These are phyloP conservation scores for Chrysopilus asiliformis DNA, from an alignment of 2,888 invertebrate species.

Conservation along the genomic window DNA sequence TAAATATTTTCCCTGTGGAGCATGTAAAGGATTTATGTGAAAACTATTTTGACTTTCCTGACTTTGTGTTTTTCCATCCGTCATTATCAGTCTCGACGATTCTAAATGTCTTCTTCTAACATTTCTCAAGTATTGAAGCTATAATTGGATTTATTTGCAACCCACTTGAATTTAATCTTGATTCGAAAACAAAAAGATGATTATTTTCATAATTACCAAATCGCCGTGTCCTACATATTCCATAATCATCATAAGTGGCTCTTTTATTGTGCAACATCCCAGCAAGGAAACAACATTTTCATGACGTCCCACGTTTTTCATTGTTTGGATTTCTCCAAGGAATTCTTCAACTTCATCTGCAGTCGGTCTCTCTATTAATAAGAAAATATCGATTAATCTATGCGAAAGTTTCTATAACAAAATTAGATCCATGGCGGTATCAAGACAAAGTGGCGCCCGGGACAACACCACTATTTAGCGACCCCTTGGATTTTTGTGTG, in stretches of 20 bases:
- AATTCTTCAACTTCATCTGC: conserved; percentile 54
- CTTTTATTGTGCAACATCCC: conserved; percentile 56
- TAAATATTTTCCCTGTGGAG: conserved; percentile 24
- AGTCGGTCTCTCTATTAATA: conserved; percentile 39
- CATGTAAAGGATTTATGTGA: conserved; percentile 3
- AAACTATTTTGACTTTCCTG: not conserved
- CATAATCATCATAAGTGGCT: conserved; percentile 60
- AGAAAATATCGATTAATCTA: conserved; percentile 4
- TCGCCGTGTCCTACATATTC: conserved; percentile 71
- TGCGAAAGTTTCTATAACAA: too few relatives aligned
- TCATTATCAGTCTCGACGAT: conserved; percentile 4
- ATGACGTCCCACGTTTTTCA: conserved; percentile 64
- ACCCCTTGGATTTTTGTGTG: too few relatives aligned
- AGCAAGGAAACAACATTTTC: conserved; percentile 57
- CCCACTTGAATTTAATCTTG: too few relatives aligned
- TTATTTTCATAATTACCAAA: conserved; percentile 37
- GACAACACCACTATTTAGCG: too few relatives aligned
- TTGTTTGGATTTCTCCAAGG: conserved; percentile 59
- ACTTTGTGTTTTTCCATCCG: conserved; percentile 3
- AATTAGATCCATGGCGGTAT: too few relatives aligned
- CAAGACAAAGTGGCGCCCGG: too few relatives aligned
- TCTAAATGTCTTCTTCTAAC: conserved; percentile 14
- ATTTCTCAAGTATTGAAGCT: conserved; percentile 15
- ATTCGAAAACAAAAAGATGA: not conserved
- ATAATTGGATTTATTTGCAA: not conserved